These are phyloP conservation scores for Smittia sp. DNA, from an alignment of 2,888 invertebrate species.

Conservation along the genomic window DNA sequence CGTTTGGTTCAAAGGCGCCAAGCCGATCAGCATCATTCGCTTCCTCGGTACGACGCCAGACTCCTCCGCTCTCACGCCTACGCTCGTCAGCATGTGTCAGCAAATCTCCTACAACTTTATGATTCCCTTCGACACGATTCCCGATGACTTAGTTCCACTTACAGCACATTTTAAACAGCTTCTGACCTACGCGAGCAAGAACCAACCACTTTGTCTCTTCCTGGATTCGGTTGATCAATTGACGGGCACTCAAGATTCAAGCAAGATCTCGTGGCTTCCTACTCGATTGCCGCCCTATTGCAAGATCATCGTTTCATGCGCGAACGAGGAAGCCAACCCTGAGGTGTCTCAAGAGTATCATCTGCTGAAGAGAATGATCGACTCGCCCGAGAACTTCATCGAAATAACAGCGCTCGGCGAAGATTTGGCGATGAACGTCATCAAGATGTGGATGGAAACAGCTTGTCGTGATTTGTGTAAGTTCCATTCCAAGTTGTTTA, in stretches of 20 bases:
- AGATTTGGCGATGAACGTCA: constrained; percentile 89
- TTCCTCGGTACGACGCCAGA: constrained; percentile 97
- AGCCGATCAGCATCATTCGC: constrained; percentile 82
- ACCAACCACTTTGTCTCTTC: constrained; percentile 86
- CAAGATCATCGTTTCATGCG: constrained; percentile 91
- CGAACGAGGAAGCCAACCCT: constrained; percentile 81
- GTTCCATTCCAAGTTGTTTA: no score
- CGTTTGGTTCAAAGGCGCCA: constrained; percentile 70
- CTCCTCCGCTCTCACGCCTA: constrained; percentile 90
- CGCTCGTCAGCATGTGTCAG: constrained; percentile 91
- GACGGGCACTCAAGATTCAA: constrained; percentile 89
- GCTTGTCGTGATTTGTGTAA: constrained; percentile 78
- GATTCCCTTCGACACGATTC: constrained; percentile 88
- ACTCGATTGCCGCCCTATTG: constrained; percentile 83
- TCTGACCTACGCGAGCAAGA: constrained; percentile 73
- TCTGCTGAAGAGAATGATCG: constrained; percentile 81
- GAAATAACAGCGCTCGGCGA: constrained; percentile 89
- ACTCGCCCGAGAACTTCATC: constrained; percentile 82
- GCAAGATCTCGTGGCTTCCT: constrained; percentile 95
- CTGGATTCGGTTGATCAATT: constrained; percentile 96
- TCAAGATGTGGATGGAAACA: constrained; percentile 89
- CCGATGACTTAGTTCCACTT: constrained; percentile 92
- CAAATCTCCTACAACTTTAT: constrained; percentile 92
- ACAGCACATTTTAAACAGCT: constrained; percentile 95
- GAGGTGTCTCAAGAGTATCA: constrained; percentile 85